These are phyloP conservation scores for Notiomystis cincta DNA, from an alignment of 2,113 vertebrate species.

Conservation along the genomic window DNA sequence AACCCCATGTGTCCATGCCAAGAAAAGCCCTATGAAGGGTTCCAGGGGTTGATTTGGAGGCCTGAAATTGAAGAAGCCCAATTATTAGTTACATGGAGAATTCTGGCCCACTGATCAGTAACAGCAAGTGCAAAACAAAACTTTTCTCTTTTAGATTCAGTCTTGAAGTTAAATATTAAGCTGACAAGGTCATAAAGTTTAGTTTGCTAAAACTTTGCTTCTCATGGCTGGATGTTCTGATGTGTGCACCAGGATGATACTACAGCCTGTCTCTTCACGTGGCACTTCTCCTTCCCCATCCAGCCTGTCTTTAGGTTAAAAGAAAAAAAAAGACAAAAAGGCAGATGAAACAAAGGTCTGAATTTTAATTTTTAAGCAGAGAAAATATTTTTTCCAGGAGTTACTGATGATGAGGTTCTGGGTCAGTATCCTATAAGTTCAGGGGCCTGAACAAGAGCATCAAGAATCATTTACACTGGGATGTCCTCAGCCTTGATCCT, in stretches of 20 bases:
- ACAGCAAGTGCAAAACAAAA: not conserved
- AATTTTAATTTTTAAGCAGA: not conserved
- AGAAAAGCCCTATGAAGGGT: not conserved
- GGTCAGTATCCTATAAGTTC: not conserved
- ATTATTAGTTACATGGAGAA: not conserved
- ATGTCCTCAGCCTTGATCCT: not conserved
- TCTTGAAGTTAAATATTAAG: not conserved
- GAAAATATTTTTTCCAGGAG: not conserved
- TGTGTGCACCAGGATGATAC: not conserved
- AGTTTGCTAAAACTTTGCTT: not conserved
- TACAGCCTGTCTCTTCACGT: not conserved
- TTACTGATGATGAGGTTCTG: not conserved
- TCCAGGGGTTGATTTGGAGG: not conserved
- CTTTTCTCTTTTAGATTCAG: not conserved
- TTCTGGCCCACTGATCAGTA: not conserved
- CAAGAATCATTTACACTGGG: not conserved
- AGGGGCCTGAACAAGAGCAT: not conserved
- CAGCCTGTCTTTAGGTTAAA: not conserved
- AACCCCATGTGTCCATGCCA: not conserved
- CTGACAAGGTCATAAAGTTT: not conserved
- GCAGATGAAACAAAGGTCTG: not conserved
- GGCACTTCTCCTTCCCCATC: not conserved
- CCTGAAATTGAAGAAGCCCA: not conserved
- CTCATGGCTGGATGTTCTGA: not conserved
- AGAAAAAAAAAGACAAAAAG: not conserved